A percentile compares a stretch with the other conserved stretches of the same genome.
Conservation (phyloP, 2,888 invertebrate species). For the Timandra comae region DNA sequence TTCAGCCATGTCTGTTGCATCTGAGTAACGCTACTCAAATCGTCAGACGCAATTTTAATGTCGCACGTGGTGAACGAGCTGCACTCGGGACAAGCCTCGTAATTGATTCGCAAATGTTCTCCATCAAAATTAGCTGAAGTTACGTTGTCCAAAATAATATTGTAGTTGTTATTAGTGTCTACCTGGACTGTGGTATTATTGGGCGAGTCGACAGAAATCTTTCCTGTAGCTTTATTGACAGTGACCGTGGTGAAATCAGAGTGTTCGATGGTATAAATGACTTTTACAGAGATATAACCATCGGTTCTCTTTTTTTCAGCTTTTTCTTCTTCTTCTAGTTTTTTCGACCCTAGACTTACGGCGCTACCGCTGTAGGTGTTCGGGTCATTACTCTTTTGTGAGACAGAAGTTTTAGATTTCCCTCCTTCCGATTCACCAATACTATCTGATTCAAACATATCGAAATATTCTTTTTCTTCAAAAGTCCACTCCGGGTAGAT, state of each 20-base stretch:
- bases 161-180: conserved; percentile 44
- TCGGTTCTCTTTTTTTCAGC: conserved; percentile 33
- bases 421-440: conserved; percentile 27
- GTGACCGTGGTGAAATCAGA: conserved; percentile 70
- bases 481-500: conserved; percentile 61
- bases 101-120: conserved; percentile 41
- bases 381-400: conserved; percentile 35
- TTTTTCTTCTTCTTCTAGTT: conserved; percentile 27
- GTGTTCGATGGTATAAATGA: conserved; percentile 63
- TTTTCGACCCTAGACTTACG: conserved; percentile 28
- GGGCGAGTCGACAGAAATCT: conserved; percentile 51
- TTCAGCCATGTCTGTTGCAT: conserved; percentile 46
- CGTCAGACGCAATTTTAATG: conserved; percentile 40
- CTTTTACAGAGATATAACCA: conserved; percentile 54
- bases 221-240: conserved; percentile 49
- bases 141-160: conserved; percentile 43
- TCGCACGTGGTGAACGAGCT: conserved; percentile 43
- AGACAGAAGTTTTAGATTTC: conserved; percentile 35
- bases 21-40: conserved; percentile 28
- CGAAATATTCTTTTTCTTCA: conserved; percentile 47
- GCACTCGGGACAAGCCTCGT: conserved; percentile 50
- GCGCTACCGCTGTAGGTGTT: conserved; percentile 23
- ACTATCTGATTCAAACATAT: conserved; percentile 31
- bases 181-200: conserved; percentile 42
- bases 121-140: conserved; percentile 55